Conservation (phyloP, 2,113 vertebrate species). For the Gracilinanus agilis region DNA sequence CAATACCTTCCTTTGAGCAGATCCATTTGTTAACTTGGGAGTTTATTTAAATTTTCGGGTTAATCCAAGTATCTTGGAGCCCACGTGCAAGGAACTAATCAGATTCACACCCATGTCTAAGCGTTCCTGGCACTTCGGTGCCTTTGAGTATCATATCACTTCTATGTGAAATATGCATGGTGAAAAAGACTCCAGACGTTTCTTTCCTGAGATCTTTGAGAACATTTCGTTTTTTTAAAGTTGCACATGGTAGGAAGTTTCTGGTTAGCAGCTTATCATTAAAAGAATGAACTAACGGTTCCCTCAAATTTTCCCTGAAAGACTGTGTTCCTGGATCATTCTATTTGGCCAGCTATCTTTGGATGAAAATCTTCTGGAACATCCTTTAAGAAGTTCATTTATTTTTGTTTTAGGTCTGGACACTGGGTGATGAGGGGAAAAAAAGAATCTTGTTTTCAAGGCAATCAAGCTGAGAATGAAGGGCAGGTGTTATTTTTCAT, state of each 20-base stretch:
- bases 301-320: slow-evolving; percentile 66
- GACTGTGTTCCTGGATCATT: slow-evolving; percentile 55
- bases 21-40: slow-evolving; percentile 4
- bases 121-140: slow-evolving; percentile 6
- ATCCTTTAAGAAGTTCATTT: slow-evolving; percentile 27
- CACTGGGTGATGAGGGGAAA: slow-evolving; percentile 46
- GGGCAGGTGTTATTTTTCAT: slow-evolving; percentile 67
- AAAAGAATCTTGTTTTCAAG: background rate
- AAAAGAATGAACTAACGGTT: slow-evolving; percentile 61
- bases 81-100: slow-evolving; percentile 39
- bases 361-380: slow-evolving; percentile 50
- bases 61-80: slow-evolving; percentile 8
- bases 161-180: slow-evolving; percentile 39
- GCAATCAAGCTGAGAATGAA: slow-evolving; percentile 60
- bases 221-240: slow-evolving; percentile 61
- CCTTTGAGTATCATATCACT: background rate
- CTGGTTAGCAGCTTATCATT: slow-evolving; percentile 42
- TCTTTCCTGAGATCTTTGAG: slow-evolving; percentile 56
- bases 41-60: slow-evolving; percentile 37
- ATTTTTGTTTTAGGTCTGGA: slow-evolving; percentile 49
- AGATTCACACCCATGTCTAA: slow-evolving; percentile 19
- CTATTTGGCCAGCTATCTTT: slow-evolving; percentile 65
- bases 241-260: slow-evolving; percentile 23
- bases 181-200: slow-evolving; percentile 7
- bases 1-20: background rate